Percentiles rank a stretch among this genome's conserved stretches.
Conservation (phyloP, 1,140 invertebrate species). For the Drosophila tsacasi region DNA sequence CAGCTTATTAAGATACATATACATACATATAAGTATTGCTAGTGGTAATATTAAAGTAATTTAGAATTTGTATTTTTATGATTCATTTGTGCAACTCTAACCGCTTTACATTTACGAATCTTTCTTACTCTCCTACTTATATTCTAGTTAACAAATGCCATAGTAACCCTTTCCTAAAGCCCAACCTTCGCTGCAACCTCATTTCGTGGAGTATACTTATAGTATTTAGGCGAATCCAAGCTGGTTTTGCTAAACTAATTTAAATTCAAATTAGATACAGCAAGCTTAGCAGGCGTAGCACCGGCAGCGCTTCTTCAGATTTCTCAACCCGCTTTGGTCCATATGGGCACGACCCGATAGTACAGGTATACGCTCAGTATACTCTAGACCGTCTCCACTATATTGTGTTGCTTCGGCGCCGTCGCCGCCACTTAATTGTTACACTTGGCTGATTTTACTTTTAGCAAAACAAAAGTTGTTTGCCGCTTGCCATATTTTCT, state of each 20-base stretch:
- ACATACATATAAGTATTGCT: no score
- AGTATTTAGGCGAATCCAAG: slow-evolving; percentile 35
- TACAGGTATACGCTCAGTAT: slow-evolving; percentile 41
- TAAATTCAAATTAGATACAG: slow-evolving; percentile 81
- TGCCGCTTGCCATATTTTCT: slow-evolving; percentile 73
- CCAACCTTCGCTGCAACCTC: slow-evolving; percentile 46
- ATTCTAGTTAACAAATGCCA: neutral
- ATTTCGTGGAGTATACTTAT: slow-evolving; percentile 13
- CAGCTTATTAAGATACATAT: neutral
- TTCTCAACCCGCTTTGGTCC: slow-evolving; percentile 69
- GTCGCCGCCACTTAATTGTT: slow-evolving; percentile 79
- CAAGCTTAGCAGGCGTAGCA: slow-evolving; percentile 74
- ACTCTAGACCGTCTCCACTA: slow-evolving; percentile 14
- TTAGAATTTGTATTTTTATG: no score
- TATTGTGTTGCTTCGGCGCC: slow-evolving; percentile 45
- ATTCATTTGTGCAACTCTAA: no score
- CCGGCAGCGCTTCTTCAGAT: slow-evolving; percentile 75
- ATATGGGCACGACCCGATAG: slow-evolving; percentile 63
- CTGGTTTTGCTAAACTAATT: slow-evolving; percentile 71
- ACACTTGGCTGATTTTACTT: slow-evolving; percentile 83
- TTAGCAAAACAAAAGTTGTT: slow-evolving; percentile 80
- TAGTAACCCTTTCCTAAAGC: slow-evolving; percentile 13
- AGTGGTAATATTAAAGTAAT: no score
- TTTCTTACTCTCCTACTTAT: neutral
- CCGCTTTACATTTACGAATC: no score